Evolutionary conservation across 2,888 invertebrate genomes (phyloP).

Genomic region (Tinea trinotella): DNA sequence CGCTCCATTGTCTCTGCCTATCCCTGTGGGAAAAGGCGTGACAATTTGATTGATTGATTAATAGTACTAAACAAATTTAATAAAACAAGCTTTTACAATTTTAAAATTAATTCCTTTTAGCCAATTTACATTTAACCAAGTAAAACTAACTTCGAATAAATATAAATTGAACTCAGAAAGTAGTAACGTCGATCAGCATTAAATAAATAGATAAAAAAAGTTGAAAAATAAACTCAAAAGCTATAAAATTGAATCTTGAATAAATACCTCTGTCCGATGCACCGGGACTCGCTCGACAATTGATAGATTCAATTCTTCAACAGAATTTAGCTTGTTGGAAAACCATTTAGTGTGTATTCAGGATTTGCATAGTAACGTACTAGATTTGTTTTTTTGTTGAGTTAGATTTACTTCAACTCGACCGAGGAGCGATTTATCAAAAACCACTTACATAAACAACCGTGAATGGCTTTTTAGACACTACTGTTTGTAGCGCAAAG

Average conservation of each 20-base stretch:
- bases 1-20: too few relatives aligned
- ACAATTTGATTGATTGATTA: too few relatives aligned
- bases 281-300: neutral
- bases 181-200: neutral
- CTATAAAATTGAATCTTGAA: constrained; percentile 13
- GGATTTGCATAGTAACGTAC: neutral
- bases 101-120: too few relatives aligned
- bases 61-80: too few relatives aligned
- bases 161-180: too few relatives aligned
- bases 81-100: too few relatives aligned
- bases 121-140: too few relatives aligned
- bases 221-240: neutral
- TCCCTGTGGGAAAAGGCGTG: too few relatives aligned
- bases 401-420: neutral
- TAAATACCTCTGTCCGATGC: constrained; percentile 3
- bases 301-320: neutral
- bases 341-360: neutral
- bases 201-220: constrained; percentile 2
- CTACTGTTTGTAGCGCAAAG: neutral
- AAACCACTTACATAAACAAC: neutral
- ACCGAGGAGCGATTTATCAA: neutral
- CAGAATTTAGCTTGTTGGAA: neutral
- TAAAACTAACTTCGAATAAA: too few relatives aligned
- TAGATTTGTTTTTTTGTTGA: neutral
- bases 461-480: neutral